A percentile compares a stretch with the other conserved stretches of the same genome.
phyloP scores from a whole-genome alignment of 1,140 invertebrate species.

The Eurosta solidaginis region DNA sequence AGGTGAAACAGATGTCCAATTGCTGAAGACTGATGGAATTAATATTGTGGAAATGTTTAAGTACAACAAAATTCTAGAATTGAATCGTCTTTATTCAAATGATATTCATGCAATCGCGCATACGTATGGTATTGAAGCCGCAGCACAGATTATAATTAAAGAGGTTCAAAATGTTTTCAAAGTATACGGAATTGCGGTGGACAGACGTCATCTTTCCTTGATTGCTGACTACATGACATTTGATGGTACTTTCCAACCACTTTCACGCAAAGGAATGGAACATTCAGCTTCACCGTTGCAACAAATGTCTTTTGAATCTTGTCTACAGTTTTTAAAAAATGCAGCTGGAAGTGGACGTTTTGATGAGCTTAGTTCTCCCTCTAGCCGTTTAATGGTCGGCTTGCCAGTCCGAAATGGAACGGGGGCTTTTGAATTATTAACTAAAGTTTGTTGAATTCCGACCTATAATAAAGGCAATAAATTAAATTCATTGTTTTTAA shows the following conservation, averaged over 20 bases:
- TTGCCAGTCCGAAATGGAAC: conserved; percentile 83
- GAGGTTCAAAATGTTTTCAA: conserved; percentile 93
- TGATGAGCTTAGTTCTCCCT: conserved; percentile 85
- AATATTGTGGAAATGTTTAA: conserved; percentile 90
- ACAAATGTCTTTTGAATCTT: conserved; percentile 98
- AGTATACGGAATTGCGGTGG: conserved; percentile 95
- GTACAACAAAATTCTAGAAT: conserved; percentile 78
- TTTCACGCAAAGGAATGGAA: conserved; percentile 90
- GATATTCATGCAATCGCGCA: conserved; percentile 90
- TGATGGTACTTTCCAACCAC: conserved; percentile 84
- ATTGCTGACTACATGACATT: conserved; percentile 99
- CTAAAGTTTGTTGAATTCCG: conserved; percentile 41
- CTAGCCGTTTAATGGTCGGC: conserved; percentile 86
- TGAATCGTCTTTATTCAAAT: conserved; percentile 89
- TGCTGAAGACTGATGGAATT: conserved; percentile 92
- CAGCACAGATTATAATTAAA: conserved; percentile 83
- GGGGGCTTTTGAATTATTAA: conserved; percentile 69
- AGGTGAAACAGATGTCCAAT: conserved; percentile 65
- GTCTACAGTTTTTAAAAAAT: conserved; percentile 82
- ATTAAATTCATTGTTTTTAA: too few relatives aligned
- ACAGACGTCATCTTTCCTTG: conserved; percentile 88
- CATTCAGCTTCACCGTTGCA: conserved; percentile 89
- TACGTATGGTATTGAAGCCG: conserved; percentile 96
- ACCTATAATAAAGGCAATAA: too few relatives aligned
- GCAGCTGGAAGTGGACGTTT: conserved; percentile 73